Conservation (phyloP, 2,797 vertebrate species). For the Lutjanus argentimaculatus region DNA sequence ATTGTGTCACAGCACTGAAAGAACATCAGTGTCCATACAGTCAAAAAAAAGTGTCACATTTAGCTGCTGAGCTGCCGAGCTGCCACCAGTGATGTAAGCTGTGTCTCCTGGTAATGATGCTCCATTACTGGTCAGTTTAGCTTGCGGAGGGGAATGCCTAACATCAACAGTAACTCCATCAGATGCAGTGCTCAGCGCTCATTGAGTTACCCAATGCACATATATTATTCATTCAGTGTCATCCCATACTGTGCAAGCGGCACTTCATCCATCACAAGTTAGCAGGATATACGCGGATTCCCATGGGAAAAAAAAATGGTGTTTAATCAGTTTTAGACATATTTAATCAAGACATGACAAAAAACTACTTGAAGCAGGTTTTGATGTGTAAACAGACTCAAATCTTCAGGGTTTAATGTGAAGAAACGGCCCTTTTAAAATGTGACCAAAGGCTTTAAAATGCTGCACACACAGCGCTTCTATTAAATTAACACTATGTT, state of each 20-base stretch:
- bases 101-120: slow-evolving; percentile 1
- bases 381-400: neutral
- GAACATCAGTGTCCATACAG: neutral
- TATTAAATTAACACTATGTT: neutral
- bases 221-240: slow-evolving; percentile 86
- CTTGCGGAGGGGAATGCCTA: neutral
- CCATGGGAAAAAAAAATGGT: neutral
- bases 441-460: neutral
- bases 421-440: neutral
- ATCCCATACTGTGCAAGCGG: slow-evolving; percentile 79
- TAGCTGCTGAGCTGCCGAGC: neutral
- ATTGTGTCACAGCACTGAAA: neutral
- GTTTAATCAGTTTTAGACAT: slow-evolving; percentile 11
- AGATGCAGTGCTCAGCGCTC: slow-evolving; percentile 59
- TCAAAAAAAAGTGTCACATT: neutral
- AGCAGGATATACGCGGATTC: slow-evolving; percentile 48
- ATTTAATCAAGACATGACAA: slow-evolving; percentile 28
- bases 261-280: slow-evolving; percentile 69
- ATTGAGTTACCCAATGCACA: slow-evolving; percentile 79
- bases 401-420: slow-evolving; percentile 1
- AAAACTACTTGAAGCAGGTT: neutral
- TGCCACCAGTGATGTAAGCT: neutral
- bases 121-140: slow-evolving; percentile 32
- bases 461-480: neutral
- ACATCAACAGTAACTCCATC: slow-evolving; percentile 48